Evolutionary conservation across 2,888 invertebrate genomes (phyloP).

Genomic region (Thera britannica): DNA sequence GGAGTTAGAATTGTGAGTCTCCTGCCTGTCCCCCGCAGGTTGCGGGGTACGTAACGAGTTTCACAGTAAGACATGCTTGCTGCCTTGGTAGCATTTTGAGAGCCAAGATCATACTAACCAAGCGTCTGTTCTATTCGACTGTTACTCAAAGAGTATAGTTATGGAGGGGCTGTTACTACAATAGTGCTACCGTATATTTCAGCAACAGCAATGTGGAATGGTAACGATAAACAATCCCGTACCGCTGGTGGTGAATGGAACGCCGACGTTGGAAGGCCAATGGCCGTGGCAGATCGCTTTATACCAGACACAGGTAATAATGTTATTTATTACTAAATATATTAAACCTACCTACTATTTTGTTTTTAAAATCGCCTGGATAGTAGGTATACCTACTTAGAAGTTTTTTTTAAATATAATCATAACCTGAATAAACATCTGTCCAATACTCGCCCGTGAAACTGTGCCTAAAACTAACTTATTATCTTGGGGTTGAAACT

Average conservation of each 20-base stretch:
- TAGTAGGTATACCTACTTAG: no score
- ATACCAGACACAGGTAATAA: constrained; percentile 81
- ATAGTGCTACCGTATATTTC: constrained; percentile 29
- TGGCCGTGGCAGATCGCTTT: constrained; percentile 89
- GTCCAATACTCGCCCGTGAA: no score
- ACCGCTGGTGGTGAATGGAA: constrained; percentile 85
- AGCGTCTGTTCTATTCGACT: not conserved
- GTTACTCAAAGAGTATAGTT: no score
- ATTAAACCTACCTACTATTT: no score
- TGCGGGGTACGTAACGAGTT: constrained; percentile 52
- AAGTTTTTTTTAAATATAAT: no score
- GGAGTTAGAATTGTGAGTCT: not conserved
- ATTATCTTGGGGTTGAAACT: no score
- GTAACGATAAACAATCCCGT: constrained; percentile 78
- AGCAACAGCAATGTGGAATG: constrained; percentile 76
- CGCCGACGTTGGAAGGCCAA: constrained; percentile 85
- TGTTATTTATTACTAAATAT: not conserved
- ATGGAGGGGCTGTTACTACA: no score
- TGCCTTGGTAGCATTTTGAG: no score
- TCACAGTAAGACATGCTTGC: no score
- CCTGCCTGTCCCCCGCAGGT: constrained; percentile 51
- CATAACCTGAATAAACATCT: no score
- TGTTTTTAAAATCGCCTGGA: no score
- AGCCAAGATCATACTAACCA: not conserved
- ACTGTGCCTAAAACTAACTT: no score